A percentile compares a stretch with the other conserved stretches of the same genome.
phyloP scores from a whole-genome alignment of 1,140 invertebrate species.

The Dysdera silvatica region DNA sequence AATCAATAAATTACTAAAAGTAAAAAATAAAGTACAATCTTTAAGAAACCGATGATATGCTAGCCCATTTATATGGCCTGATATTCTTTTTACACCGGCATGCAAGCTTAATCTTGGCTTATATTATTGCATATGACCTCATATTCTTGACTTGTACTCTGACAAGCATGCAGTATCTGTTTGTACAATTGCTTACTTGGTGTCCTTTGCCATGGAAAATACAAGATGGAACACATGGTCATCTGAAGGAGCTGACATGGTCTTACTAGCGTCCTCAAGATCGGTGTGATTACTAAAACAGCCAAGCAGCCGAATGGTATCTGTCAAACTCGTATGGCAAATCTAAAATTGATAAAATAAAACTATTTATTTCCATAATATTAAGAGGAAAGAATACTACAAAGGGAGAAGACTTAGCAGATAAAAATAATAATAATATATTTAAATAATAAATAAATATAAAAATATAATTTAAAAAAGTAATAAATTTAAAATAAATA shows the following conservation, averaged over 20 bases:
- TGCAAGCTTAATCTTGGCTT: no score
- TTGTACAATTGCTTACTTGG: conserved; percentile 13
- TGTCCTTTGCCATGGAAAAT: conserved; percentile 25
- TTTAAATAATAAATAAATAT: not conserved
- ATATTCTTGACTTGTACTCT: no score
- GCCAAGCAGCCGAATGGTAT: conserved; percentile 80
- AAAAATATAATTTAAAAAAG: not conserved
- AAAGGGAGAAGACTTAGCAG: not conserved
- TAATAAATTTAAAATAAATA: not conserved
- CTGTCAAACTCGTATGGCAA: conserved; percentile 82
- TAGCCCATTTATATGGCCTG: no score
- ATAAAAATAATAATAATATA: not conserved
- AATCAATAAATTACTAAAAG: no score
- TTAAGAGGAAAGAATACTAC: not conserved
- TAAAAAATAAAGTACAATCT: no score
- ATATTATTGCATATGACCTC: no score
- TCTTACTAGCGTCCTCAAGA: conserved; percentile 26
- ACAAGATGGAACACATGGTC: conserved; percentile 27
- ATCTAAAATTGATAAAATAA: conserved; percentile 52
- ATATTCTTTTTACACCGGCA: no score
- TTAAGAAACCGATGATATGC: no score
- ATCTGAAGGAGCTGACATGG: conserved; percentile 9
- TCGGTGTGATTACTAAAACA: conserved; percentile 57
- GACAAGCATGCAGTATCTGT: not conserved
- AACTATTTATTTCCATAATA: not conserved